Evolutionary conservation across 2,113 vertebrate genomes (phyloP).

Genomic region (Leucosticte australis): DNA sequence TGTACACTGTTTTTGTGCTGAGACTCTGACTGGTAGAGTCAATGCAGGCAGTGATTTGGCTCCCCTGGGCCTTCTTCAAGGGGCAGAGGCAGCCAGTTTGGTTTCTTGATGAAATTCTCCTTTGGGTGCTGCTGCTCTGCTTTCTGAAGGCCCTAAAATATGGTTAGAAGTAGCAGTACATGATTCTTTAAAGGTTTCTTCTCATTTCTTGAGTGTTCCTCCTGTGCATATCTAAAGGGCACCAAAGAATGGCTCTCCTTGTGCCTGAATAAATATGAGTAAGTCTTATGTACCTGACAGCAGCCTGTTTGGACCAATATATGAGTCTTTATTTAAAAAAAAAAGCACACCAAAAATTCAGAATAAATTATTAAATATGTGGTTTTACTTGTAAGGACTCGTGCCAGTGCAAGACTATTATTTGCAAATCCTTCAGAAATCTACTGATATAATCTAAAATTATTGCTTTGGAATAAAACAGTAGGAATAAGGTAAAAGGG

Average conservation of each 20-base stretch:
- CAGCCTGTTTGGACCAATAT: neutral
- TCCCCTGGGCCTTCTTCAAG: neutral
- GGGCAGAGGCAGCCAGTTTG: fast-evolving
- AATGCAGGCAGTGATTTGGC: neutral
- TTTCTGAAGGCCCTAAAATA: neutral
- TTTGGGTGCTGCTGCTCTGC: neutral
- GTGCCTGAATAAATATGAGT: neutral
- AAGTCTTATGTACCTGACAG: neutral
- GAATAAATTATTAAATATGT: neutral
- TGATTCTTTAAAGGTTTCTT: neutral
- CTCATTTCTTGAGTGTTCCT: neutral
- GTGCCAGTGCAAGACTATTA: neutral
- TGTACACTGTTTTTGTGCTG: neutral
- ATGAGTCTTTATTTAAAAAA: neutral
- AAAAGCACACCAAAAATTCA: neutral
- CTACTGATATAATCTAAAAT: neutral
- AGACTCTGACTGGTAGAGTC: neutral
- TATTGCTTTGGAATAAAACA: neutral
- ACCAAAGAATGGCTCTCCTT: neutral
- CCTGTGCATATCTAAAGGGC: neutral
- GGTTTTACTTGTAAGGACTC: neutral
- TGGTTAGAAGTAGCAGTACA: neutral
- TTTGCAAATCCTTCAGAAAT: neutral
- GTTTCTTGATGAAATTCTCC: neutral
- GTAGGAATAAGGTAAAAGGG: neutral